A percentile compares a stretch with the other conserved stretches of the same genome.
These are phyloP conservation scores for Mormyrus lacerda DNA, from an alignment of 2,113 vertebrate species.

Conservation along the genomic window DNA sequence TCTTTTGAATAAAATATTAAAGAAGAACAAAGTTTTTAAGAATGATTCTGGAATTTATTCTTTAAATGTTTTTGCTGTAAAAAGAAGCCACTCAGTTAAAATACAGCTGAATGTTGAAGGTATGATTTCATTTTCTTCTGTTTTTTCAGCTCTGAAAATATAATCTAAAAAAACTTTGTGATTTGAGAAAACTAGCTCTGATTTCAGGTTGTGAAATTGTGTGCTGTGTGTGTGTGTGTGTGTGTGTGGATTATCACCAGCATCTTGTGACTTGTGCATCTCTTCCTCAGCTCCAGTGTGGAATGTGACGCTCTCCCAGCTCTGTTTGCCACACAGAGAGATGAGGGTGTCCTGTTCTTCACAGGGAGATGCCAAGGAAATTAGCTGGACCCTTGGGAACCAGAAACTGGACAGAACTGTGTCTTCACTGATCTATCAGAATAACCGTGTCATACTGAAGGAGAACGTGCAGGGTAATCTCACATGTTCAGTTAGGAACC, in stretches of 20 bases:
- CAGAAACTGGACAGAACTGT: slow-evolving; percentile 17
- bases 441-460: slow-evolving; percentile 37
- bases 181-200: not conserved
- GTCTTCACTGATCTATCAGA: slow-evolving; percentile 17
- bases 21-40: slow-evolving; percentile 21
- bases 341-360: slow-evolving; percentile 36
- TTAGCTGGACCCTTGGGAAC: slow-evolving; percentile 44
- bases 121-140: not conserved
- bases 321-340: slow-evolving; percentile 38
- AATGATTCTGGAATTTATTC: slow-evolving; percentile 38
- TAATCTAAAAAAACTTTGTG: slow-evolving; percentile 19
- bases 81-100: rapidly evolving
- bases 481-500: slow-evolving; percentile 37
- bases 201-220: not conserved
- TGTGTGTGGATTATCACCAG: not conserved
- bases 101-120: slow-evolving; percentile 30
- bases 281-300: slow-evolving; percentile 42
- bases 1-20: slow-evolving; percentile 35
- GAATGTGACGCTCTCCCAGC: slow-evolving; percentile 22
- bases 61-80: not conserved
- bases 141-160: rapidly evolving
- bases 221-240: not conserved
- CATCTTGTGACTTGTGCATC: not conserved
- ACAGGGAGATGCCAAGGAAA: slow-evolving; percentile 37
- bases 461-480: slow-evolving; percentile 31